Base-by-base conservation (phyloP, 1,140 invertebrate species). In the Portunus trituberculatus region DNA sequence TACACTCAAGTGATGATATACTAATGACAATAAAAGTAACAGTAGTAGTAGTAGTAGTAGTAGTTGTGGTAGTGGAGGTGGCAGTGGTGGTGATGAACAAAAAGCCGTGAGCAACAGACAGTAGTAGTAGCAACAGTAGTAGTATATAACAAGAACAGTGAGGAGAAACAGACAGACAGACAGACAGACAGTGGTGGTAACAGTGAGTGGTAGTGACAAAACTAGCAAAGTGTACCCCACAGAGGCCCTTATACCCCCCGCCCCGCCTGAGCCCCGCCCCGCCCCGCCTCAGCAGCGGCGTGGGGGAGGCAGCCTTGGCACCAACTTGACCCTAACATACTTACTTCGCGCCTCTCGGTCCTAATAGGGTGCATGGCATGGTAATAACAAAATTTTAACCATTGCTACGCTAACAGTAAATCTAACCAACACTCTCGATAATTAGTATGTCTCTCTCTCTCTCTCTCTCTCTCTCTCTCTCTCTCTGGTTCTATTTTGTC, bases 361-460 rank as follows among this genome's bases (percentile, higher is more conserved):
- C 94, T 95, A 95, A 82, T 93, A 95, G 94, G 91, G 94, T 95
- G 94, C 94, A 95, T 95, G 94, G 94, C 92, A 89, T 95, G 94
- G 92, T 93, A 95, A 95, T 93, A 95, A 95, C 86, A 95, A 95
- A 48, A 93, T 91, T 95, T 95, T 95, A 95, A 95, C 94, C 94
- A 95, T 91, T 92, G 91, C 94, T 95, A 95, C 31, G 90, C 91
- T 95, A 92, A 92, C 91, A 95, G 92, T 84, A 91, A 84, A 95
- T 87, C 91, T 95, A 84, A 93, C 94, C 94, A 93, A 95, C 16
- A 25, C 67, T 76, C 16, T 25, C 20, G 25, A n/a, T 16, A 2
- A 76, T n/a, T 20, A 59, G 52, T 10, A 14, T 4, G 52, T 20
- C 52, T 14, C 52, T 59, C 52, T 59, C 52, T 59, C 52, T 59